Evolutionary conservation across 2,113 vertebrate genomes (phyloP).

Genomic region (Siniperca knerii): DNA sequence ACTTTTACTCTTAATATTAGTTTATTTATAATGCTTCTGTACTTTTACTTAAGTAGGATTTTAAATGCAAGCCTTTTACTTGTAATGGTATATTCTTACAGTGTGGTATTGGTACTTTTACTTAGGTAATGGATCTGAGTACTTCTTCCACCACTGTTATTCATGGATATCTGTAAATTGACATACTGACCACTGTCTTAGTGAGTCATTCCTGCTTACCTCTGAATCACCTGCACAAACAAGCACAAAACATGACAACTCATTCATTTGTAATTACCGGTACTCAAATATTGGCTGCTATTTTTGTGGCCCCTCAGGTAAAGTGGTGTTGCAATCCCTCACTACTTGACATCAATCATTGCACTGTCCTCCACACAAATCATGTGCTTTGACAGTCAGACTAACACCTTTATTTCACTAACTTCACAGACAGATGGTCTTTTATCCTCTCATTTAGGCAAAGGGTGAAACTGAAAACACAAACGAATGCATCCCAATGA

Average conservation of each 20-base stretch:
- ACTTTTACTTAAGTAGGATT: not conserved
- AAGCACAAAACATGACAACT: not conserved
- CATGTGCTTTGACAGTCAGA: not conserved
- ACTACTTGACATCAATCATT: not conserved
- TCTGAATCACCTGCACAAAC: not conserved
- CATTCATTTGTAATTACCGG: not conserved
- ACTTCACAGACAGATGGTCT: not conserved
- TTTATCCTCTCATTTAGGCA: not conserved
- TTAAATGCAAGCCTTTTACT: not conserved
- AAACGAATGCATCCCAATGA: not conserved
- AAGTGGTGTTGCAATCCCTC: not conserved
- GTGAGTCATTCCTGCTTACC: not conserved
- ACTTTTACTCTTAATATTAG: not conserved
- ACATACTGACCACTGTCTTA: not conserved
- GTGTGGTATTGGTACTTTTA: not conserved
- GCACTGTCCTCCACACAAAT: not conserved
- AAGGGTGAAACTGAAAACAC: not conserved
- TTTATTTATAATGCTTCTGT: not conserved
- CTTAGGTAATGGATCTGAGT: not conserved
- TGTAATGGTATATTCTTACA: not conserved
- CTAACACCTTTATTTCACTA: not conserved
- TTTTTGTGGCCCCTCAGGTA: too few relatives aligned
- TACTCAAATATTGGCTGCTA: not conserved
- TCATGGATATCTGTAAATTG: not conserved
- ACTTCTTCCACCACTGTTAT: not conserved